A percentile compares a stretch with the other conserved stretches of the same genome.
Conservation (phyloP, 2,888 invertebrate species). For the Abrostola triplasia region DNA sequence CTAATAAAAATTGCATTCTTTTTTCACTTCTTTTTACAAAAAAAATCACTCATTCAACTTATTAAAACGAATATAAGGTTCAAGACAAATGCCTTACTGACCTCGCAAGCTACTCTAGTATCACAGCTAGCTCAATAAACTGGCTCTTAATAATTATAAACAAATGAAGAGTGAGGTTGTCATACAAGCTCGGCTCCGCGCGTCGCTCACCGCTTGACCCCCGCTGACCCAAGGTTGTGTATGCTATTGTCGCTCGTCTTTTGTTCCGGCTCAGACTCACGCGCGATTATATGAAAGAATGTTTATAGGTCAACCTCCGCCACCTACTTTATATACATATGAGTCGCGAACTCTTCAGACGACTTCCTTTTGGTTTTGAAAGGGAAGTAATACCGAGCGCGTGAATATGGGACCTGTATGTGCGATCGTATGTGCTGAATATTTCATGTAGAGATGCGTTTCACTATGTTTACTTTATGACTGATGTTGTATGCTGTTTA, state of each 20-base stretch:
- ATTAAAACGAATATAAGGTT: too few relatives aligned
- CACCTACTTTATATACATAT: slow-evolving; percentile 21
- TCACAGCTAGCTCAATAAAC: too few relatives aligned
- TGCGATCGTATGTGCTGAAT: slow-evolving; percentile 31
- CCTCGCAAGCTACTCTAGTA: too few relatives aligned
- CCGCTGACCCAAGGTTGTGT: slow-evolving; percentile 51
- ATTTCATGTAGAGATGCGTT: slow-evolving; percentile 23
- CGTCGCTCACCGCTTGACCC: slow-evolving; percentile 48
- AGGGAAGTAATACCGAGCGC: slow-evolving; percentile 38
- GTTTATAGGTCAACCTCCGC: slow-evolving; percentile 54
- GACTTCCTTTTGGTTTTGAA: slow-evolving; percentile 49
- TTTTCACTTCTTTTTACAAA: too few relatives aligned
- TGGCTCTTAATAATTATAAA: slow-evolving; percentile 11
- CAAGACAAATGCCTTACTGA: too few relatives aligned
- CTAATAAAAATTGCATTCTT: too few relatives aligned
- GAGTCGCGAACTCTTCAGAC: slow-evolving; percentile 29
- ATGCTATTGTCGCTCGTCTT: slow-evolving; percentile 52
- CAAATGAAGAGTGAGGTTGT: slow-evolving; percentile 17
- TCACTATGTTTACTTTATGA: neutral
- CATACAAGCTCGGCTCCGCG: slow-evolving; percentile 43
- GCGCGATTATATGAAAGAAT: slow-evolving; percentile 45
- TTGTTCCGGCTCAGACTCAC: slow-evolving; percentile 47
- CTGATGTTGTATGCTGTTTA: neutral
- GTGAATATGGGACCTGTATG: slow-evolving; percentile 29
- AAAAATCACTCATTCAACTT: too few relatives aligned